Evolutionary conservation across 2,888 invertebrate species (phyloP), one percentile per base, ranked within the genome.

Genomic region (Clitarchus hookeri): DNA sequence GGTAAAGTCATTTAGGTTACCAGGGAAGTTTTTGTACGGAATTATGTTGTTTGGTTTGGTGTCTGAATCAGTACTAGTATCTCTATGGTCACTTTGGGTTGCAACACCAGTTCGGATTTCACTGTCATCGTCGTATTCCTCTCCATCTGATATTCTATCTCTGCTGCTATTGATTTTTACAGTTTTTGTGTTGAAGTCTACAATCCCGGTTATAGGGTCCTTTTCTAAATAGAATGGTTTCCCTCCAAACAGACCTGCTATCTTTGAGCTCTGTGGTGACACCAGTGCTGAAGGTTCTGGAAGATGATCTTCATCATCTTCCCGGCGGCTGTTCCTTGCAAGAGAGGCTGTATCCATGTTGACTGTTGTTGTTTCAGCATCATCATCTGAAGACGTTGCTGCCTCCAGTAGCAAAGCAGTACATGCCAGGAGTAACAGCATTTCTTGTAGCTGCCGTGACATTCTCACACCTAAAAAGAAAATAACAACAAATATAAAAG

Each of bases 141-240:
- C 86, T 54, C 87, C 36, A 90, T 90, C 87, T 90, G 92, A 87
- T 86, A 86, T 89, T 86, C 86, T 88, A 6, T 84, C 65, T 0
- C 13, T 78, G 44, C 53, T 44, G 19, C n/a, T 84, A 25, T 80
- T 44, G 19, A 36, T 27, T 23, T 77, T 25, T 6, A 92, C 91
- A 53, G 93, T 92, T 89, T 93, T 93, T 78, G 92, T 92, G 87
- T 92, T 93, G 87, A 95, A 95, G 89, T 95, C 94, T 77, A 95
- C 92, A 88, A 93, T 92, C 0, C 95, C 95, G 0, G 95, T 95
- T 44, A 94, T 90, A 0, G 95, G 95, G 91, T 95, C 95, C 89
- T 95, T 95, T 88, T 94, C 94, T 11, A 95, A 92, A 86, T 95
- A 95, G 89, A 95, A 95, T 0, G 95, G 95, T 89, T 94, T 94